Percentiles rank a stretch among this genome's conserved stretches.
These are phyloP conservation scores for Lomographa bimaculata DNA, from an alignment of 2,888 invertebrate species.

Conservation along the genomic window DNA sequence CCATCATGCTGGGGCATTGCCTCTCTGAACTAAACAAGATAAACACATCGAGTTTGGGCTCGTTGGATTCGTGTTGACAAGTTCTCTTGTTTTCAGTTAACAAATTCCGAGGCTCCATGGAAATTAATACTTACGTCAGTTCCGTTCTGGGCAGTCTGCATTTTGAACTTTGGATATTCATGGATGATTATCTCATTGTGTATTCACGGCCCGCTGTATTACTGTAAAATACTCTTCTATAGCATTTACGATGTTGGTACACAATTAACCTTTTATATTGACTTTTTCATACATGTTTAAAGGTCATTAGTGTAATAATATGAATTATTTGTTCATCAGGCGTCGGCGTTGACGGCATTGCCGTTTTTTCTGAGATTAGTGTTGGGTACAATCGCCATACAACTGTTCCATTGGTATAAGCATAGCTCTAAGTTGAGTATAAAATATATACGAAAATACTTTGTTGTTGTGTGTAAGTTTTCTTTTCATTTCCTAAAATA, in stretches of 20 bases:
- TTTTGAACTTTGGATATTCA: constrained; percentile 72
- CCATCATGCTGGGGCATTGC: no score
- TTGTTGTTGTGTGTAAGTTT: constrained; percentile 74
- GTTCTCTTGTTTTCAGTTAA: constrained; percentile 59
- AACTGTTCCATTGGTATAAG: constrained; percentile 66
- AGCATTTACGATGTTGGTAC: constrained; percentile 63
- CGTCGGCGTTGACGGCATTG: constrained; percentile 66
- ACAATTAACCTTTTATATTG: constrained; percentile 4
- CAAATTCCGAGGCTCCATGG: constrained; percentile 70
- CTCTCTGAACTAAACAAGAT: no score
- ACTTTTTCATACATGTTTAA: constrained; percentile 1
- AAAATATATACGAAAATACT: constrained; percentile 64
- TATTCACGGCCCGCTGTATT: constrained; percentile 68
- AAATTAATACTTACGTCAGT: constrained; percentile 60
- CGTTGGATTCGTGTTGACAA: no score
- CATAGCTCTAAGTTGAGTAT: constrained; percentile 50
- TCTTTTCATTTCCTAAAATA: no score
- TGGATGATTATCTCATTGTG: constrained; percentile 74
- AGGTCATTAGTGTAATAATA: constrained; percentile 4
- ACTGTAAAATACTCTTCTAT: constrained; percentile 55
- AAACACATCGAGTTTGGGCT: no score
- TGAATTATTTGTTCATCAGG: constrained; percentile 47
- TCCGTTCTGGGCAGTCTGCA: constrained; percentile 70
- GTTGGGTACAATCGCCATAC: constrained; percentile 67
- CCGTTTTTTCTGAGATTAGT: constrained; percentile 69